Evolutionary conservation across 1,140 invertebrate genomes (phyloP).

Genomic region (Lordiphosa clarofinis): DNA sequence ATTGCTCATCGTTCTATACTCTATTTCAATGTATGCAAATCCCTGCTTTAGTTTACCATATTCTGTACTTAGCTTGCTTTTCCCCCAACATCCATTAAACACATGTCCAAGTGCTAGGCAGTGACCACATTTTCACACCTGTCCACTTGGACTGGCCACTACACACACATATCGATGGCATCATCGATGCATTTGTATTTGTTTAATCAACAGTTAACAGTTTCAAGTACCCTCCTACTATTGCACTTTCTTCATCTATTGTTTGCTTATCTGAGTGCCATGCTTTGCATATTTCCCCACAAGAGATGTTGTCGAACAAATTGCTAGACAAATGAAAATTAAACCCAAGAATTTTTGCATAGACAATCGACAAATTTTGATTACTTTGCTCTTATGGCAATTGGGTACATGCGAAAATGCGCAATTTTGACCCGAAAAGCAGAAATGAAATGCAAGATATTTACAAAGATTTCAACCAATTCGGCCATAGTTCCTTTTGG

Average conservation of each 20-base stretch:
- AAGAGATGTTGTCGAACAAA: conserved; percentile 28
- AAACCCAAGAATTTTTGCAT: conserved; percentile 7
- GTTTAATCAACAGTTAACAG: conserved; percentile 31
- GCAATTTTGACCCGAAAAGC: no score
- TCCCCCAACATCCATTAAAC: no score
- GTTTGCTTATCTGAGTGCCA: conserved; percentile 36
- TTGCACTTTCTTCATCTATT: background rate
- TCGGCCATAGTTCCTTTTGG: no score
- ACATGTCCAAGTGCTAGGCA: no score
- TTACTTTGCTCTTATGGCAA: background rate
- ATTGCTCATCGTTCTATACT: no score
- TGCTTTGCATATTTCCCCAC: conserved; percentile 37
- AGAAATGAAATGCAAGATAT: no score
- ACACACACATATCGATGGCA: conserved; percentile 17
- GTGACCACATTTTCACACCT: conserved; percentile 42
- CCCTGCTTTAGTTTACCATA: no score
- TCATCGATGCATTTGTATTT: conserved; percentile 24
- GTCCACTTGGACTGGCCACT: conserved; percentile 1
- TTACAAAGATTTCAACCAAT: no score
- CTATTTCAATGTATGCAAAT: no score
- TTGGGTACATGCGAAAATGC: no score
- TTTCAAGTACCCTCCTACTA: background rate
- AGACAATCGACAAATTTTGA: background rate
- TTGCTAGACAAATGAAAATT: conserved; percentile 26
- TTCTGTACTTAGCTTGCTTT: no score